Percentiles rank a stretch among this genome's conserved stretches.
These are phyloP conservation scores for Haemorhous mexicanus DNA, from an alignment of 2,113 vertebrate genomes.

Conservation along the genomic window DNA sequence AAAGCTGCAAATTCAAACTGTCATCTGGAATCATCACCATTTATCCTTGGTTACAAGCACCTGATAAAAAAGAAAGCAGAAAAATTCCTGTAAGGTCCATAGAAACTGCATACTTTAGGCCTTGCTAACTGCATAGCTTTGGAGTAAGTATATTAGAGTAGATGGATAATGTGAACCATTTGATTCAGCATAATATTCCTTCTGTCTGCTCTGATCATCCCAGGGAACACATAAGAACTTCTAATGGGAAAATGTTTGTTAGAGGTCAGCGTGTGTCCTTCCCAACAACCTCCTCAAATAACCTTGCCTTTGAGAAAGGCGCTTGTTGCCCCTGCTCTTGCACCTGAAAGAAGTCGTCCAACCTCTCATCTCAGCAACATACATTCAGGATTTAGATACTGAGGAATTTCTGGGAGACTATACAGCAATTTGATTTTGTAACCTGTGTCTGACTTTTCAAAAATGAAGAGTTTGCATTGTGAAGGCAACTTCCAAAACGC, in stretches of 20 bases:
- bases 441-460: neutral
- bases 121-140: neutral
- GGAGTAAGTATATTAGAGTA: neutral
- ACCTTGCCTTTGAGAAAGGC: neutral
- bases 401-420: neutral
- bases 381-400: neutral
- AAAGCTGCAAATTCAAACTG: constrained; percentile 3
- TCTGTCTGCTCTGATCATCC: neutral
- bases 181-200: neutral
- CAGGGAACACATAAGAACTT: neutral
- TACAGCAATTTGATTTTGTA: neutral
- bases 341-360: neutral
- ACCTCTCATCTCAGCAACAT: neutral
- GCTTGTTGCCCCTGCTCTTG: neutral
- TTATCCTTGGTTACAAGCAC: neutral
- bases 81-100: neutral
- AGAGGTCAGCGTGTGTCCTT: neutral
- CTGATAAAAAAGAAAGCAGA: neutral
- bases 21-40: neutral
- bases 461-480: neutral
- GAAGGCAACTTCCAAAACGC: neutral
- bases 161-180: accelerated
- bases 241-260: neutral
- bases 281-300: neutral
- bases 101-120: neutral